phyloP scores from a whole-genome alignment of 2,888 invertebrate genomes.

The Brenthis hecate region DNA sequence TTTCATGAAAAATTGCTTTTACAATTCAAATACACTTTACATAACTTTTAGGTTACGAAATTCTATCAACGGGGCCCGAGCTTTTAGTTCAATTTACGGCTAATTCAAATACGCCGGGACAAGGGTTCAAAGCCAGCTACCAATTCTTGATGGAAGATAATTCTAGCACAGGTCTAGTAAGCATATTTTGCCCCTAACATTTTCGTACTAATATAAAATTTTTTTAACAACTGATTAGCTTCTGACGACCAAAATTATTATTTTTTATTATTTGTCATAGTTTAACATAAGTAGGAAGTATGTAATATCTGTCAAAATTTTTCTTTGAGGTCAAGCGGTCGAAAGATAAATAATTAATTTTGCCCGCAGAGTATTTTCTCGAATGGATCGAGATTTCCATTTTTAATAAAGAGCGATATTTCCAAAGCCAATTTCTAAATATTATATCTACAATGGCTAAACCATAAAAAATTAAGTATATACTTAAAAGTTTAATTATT shows the following conservation, averaged over 20 bases:
- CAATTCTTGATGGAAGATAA: slow-evolving; percentile 85
- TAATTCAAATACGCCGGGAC: slow-evolving; percentile 89
- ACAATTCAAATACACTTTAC: not conserved
- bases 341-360: too few relatives aligned
- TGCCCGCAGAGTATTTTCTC: too few relatives aligned
- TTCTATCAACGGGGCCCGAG: slow-evolving; percentile 90
- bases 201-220: not conserved
- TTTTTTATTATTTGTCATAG: too few relatives aligned
- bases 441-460: not conserved
- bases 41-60: slow-evolving; percentile 83
- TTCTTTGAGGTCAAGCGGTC: too few relatives aligned
- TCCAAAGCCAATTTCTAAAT: not conserved
- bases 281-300: too few relatives aligned
- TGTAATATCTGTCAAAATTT: too few relatives aligned
- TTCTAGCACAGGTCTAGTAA: slow-evolving; percentile 75
- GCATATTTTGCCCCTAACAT: slow-evolving; percentile 47
- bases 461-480: not conserved
- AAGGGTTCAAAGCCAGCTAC: slow-evolving; percentile 90
- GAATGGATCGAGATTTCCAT: too few relatives aligned
- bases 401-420: too few relatives aligned
- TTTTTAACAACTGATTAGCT: too few relatives aligned
- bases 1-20: not conserved
- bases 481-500: not conserved
- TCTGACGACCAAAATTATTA: too few relatives aligned
- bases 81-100: slow-evolving; percentile 92